Base-by-base conservation (phyloP, 2,797 vertebrate species). In the Scomberomorus guttatus region DNA sequence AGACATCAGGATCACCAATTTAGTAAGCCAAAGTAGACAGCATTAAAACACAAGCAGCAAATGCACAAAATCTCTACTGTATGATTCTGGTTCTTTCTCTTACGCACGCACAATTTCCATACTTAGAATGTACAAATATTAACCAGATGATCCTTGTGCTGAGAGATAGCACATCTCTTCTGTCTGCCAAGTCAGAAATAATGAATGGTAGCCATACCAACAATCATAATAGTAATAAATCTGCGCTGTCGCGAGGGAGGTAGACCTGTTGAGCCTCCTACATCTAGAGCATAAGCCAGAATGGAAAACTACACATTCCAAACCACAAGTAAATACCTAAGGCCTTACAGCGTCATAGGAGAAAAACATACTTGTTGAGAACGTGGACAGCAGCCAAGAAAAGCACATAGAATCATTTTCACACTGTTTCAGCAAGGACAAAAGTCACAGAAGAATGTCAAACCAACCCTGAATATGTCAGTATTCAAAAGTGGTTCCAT, bases 201-300 rank as follows among this genome's bases (percentile, higher is more conserved):
- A 78, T 10, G 55, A 51, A 80, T 60, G 20, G 65, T 39, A 51
- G 56, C 82, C 77, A 44, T 51, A 61, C 62, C 67, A 64, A 85
- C 71, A 79, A 79, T 81, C 65, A 77, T 82, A 81, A 86, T 65
- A 86, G 67, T 73, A 73, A 73, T 83, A 18, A 82, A 75, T 88
- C 79, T 81, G 48, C 24, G 9, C 56, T 77, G 59, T 82, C 78
- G 73, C 62, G 52, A 54, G 6, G 51, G 79, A 86, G 76, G 85
- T 68, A 84, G 82, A 91, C 32, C 39, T 65, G 77, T 77, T 80
- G 57, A 79, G 51, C 60, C 74, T 83, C 86, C 83, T 79, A 67
- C 64, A 34, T 73, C 66, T 29, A 52, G 18, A 79, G 75, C 68
- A 71, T 6, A 22, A 89, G 59, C 60, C 68, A 57, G 75, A 86